Conservation (phyloP, 2,113 vertebrate species). For the Pseudopodoces humilis region DNA sequence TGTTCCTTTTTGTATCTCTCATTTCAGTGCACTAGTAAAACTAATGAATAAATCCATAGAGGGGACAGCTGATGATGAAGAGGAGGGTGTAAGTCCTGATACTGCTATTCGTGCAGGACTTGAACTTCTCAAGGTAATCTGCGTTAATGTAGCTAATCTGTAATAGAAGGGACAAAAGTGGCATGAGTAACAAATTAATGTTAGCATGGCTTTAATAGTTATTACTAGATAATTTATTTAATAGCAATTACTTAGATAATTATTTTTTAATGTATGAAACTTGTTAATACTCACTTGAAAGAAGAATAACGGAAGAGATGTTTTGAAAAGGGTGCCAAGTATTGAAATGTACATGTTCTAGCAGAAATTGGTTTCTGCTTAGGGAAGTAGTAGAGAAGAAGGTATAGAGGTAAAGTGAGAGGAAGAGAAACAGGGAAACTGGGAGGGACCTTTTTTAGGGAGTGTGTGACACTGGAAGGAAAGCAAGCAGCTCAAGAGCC, state of each 20-base stretch:
- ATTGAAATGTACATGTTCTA: neutral
- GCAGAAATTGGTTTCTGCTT: neutral
- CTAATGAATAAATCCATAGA: slow-evolving; percentile 98
- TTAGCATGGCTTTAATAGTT: neutral
- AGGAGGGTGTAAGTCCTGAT: slow-evolving; percentile 97
- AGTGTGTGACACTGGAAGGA: neutral
- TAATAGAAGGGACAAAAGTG: neutral
- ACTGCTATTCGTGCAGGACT: slow-evolving; percentile 96
- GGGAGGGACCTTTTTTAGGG: neutral
- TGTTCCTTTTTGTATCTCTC: slow-evolving; percentile 1
- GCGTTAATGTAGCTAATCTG: neutral
- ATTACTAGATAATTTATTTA: neutral
- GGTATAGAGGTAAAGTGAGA: neutral
- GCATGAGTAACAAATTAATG: neutral
- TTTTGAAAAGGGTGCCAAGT: neutral
- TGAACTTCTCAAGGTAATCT: slow-evolving; percentile 94
- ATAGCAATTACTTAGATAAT: neutral
- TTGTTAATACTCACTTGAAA: neutral
- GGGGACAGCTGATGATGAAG: slow-evolving; percentile 96
- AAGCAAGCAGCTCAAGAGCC: neutral
- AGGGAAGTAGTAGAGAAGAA: neutral
- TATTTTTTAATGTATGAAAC: neutral
- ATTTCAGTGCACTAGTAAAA: slow-evolving; percentile 92
- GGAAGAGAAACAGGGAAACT: neutral
- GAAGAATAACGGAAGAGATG: neutral